A percentile compares a stretch with the other conserved stretches of the same genome.
These are phyloP conservation scores for Platycnemis pennipes DNA, from an alignment of 2,888 invertebrate genomes.

Conservation along the genomic window DNA sequence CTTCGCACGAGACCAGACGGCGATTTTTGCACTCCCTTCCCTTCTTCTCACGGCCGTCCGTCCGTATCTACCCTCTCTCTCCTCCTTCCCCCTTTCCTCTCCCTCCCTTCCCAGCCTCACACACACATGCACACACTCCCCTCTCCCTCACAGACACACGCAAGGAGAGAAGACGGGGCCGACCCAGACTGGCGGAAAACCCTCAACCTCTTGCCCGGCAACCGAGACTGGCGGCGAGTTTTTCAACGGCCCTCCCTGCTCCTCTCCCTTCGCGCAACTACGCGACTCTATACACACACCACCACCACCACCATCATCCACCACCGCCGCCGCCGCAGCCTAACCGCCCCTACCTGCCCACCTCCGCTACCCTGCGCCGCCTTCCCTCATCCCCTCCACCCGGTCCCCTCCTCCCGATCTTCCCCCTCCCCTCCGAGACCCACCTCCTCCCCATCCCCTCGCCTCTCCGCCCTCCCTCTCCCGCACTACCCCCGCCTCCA, in stretches of 20 bases:
- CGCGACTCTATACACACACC: slow-evolving; percentile 28
- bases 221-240: neutral
- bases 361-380: slow-evolving; percentile 20
- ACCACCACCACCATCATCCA: slow-evolving; percentile 15
- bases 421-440: neutral
- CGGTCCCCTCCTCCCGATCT: neutral
- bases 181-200: slow-evolving; percentile 4
- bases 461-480: neutral
- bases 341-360: neutral
- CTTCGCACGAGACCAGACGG: slow-evolving; percentile 35
- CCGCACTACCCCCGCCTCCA: neutral
- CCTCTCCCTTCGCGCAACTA: slow-evolving; percentile 2
- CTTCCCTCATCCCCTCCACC: neutral
- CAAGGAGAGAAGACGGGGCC: too few species aligned
- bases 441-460: slow-evolving; percentile 7
- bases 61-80: neutral
- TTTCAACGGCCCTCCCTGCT: neutral
- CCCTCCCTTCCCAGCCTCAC: neutral
- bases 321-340: neutral
- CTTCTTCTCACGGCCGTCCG: slow-evolving; percentile 2
- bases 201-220: slow-evolving; percentile 26
- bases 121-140: too few species aligned
- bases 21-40: slow-evolving; percentile 1
- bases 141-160: too few species aligned
- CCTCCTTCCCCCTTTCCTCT: neutral